A percentile compares a stretch with the other conserved stretches of the same genome.
Evolutionary conservation across 92 coral and sea anemone species (phyloP).

Genomic region (Heliopora coerulea): DNA sequence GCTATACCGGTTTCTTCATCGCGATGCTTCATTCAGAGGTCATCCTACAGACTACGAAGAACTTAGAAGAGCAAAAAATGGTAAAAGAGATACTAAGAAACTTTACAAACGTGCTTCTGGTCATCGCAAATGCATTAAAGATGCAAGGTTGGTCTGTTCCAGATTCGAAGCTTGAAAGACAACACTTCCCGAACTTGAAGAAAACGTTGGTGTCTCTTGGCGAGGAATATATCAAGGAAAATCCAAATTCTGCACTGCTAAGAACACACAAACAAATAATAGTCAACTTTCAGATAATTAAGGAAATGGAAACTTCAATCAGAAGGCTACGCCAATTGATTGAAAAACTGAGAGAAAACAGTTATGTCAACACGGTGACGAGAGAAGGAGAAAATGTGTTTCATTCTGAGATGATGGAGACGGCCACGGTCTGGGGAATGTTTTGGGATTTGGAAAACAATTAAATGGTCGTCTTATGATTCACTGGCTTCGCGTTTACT

Average conservation of each 20-base stretch:
- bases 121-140: conserved; percentile 7
- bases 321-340: not conserved
- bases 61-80: not conserved
- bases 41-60: not conserved
- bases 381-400: not conserved
- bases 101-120: not conserved
- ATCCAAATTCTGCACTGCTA: not conserved
- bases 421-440: not conserved
- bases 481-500: no score
- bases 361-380: not conserved
- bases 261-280: not conserved
- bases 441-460: not conserved
- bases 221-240: not conserved
- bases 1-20: not conserved
- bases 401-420: not conserved
- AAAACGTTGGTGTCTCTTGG: not conserved
- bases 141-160: conserved; percentile 6
- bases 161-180: not conserved
- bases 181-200: not conserved
- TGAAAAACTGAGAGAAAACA: not conserved
- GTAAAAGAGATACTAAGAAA: not conserved
- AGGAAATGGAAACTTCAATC: conserved; percentile 3
- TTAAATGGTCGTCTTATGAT: no score
- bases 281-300: conserved; percentile 12
- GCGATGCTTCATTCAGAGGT: not conserved